Conservation (phyloP, 2,888 invertebrate species). For the Idaea straminata region DNA sequence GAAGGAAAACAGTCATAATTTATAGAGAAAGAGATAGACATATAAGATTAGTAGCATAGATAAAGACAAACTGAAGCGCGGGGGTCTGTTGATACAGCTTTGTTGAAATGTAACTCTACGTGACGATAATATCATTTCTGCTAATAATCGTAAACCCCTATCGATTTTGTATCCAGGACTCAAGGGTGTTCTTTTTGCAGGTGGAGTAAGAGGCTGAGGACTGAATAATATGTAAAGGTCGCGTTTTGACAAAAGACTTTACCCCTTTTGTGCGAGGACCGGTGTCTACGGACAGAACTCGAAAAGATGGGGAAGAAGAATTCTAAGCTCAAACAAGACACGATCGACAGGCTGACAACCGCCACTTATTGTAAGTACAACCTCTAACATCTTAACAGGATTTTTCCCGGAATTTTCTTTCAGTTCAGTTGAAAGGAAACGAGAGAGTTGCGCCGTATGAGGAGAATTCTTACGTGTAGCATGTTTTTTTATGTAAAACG, state of each 20-base stretch:
- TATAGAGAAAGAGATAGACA: conserved; percentile 49
- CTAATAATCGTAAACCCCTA: conserved; percentile 7
- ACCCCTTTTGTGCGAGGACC: conserved; percentile 38
- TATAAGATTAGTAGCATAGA: conserved; percentile 33
- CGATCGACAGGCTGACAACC: conserved; percentile 93
- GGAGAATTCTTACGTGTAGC: not conserved
- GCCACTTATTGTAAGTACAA: conserved; percentile 94
- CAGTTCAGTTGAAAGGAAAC: not conserved
- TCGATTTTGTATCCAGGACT: not conserved
- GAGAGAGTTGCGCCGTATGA: not conserved
- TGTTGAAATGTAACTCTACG: conserved; percentile 41
- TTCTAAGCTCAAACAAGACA: conserved; percentile 97
- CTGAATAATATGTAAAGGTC: conserved; percentile 68
- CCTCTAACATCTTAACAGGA: not conserved
- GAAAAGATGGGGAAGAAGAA: conserved; percentile 95
- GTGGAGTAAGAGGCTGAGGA: conserved; percentile 38
- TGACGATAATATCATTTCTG: conserved; percentile 33
- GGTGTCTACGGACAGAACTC: conserved; percentile 26
- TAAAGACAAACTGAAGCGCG: conserved; percentile 33
- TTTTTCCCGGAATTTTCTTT: not conserved
- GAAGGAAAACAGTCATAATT: conserved; percentile 68
- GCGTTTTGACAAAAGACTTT: conserved; percentile 40
- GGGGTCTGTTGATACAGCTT: conserved; percentile 42
- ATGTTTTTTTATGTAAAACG: not conserved
- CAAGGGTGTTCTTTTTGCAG: conserved; percentile 42